Evolutionary conservation across 1,140 invertebrate species (phyloP), one percentile per base, ranked within the genome.

Genomic region (Harpegnathos saltator): DNA sequence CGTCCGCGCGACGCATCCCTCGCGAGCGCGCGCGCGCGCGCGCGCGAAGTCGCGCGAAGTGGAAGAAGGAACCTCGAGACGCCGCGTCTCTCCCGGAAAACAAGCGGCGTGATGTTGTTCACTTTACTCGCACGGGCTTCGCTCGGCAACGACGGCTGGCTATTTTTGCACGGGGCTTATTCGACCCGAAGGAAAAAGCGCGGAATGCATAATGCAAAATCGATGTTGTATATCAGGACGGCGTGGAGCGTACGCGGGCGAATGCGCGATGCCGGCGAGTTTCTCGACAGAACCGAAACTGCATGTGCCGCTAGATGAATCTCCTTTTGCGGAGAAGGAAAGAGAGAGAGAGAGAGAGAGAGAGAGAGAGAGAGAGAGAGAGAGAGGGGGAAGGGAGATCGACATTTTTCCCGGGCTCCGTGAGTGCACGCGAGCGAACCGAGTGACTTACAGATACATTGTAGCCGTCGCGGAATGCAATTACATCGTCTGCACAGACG

Each of bases 381-480:
- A n/a, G n/a, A n/a, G n/a, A n/a, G n/a, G n/a, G n/a, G n/a, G n/a
- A n/a, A n/a, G n/a, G n/a, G n/a, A 68, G 63, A 78, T 78, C 63
- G 68, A 68, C 50, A 54, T 56, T 68, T 56, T 62, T 52, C n/a
- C 14, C 62, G 50, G 17, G 48, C 73, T 50, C 29, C 44, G 15
- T 58, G 50, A 68, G 15, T n/a, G n/a, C n/a, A n/a, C n/a, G n/a
- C 15, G 11, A 66, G 66, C 52, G 15, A 61, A 11, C 5, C 68
- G 5, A 73, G 56, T 61, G 56, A 81, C 68, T 73, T 52, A 50
- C 38, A 29, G 78, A 33, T 73, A 61, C 78, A 72, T 81, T 73
- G 66, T 81, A 62, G 54, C 73, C 56, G 22, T 17, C 26, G 24
- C 12, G 56, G 75, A 84, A 78, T 81, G 82, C 58, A 84, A 84